These are phyloP conservation scores for Varroa destructor DNA, from an alignment of 1,140 invertebrate species.

Conservation along the genomic window DNA sequence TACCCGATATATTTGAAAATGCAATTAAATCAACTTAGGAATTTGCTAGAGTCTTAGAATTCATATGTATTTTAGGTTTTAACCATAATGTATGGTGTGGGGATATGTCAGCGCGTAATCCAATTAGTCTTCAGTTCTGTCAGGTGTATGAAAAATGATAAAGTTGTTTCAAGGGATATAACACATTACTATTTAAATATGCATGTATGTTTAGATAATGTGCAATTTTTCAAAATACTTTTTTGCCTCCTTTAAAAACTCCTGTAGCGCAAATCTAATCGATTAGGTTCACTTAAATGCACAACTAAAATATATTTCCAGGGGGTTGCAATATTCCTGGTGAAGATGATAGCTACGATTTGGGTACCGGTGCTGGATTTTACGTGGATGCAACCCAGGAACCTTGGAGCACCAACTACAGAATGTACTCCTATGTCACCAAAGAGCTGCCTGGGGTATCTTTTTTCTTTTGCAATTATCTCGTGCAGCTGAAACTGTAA, in stretches of 20 bases:
- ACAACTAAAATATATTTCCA: slow-evolving; percentile 36
- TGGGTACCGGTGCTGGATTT: slow-evolving; percentile 87
- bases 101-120: too few species aligned
- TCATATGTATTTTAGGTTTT: neutral
- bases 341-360: slow-evolving; percentile 69
- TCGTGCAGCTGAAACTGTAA: too few species aligned
- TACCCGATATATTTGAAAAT: slow-evolving; percentile 31
- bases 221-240: too few species aligned
- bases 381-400: slow-evolving; percentile 81
- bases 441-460: slow-evolving; percentile 47
- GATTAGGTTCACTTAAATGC: neutral
- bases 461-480: too few species aligned
- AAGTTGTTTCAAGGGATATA: too few species aligned
- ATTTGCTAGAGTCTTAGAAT: too few species aligned
- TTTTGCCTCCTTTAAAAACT: too few species aligned
- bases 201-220: too few species aligned
- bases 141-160: too few species aligned
- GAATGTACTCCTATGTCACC: slow-evolving; percentile 93
- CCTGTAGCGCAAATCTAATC: too few species aligned
- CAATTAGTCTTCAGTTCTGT: too few species aligned
- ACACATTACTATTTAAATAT: too few species aligned
- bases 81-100: neutral
- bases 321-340: slow-evolving; percentile 61
- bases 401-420: slow-evolving; percentile 84
- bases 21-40: neutral